Percentiles rank a stretch among this genome's conserved stretches.
These are phyloP conservation scores for Clivina fossor DNA, from an alignment of 2,888 invertebrate species.

Conservation along the genomic window DNA sequence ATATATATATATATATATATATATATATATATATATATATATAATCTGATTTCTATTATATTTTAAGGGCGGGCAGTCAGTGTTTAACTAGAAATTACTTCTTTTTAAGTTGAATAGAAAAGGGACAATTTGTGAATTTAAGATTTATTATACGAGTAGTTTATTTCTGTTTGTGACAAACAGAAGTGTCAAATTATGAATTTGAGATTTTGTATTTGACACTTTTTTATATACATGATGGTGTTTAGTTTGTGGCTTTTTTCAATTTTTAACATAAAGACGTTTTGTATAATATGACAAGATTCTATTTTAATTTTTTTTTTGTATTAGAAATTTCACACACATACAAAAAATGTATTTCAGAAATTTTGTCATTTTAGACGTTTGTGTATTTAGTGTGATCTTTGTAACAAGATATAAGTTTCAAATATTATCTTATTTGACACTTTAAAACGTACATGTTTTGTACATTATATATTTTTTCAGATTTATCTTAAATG, in stretches of 20 bases:
- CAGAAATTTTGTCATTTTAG: background rate
- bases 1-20: too few relatives aligned
- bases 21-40: too few relatives aligned
- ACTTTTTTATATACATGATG: constrained; percentile 31
- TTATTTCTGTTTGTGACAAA: constrained; percentile 48
- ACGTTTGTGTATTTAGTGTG: background rate
- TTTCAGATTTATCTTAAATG: too few relatives aligned
- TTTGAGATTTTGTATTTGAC: constrained; percentile 36
- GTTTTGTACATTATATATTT: too few relatives aligned
- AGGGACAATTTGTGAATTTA: constrained; percentile 41
- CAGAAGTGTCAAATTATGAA: constrained; percentile 47
- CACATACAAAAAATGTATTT: too few relatives aligned
- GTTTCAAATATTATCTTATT: background rate
- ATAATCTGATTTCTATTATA: constrained; percentile 19
- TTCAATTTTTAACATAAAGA: background rate
- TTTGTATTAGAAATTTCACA: too few relatives aligned
- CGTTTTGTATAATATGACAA: background rate
- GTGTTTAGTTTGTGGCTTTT: constrained; percentile 1
- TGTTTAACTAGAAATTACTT: constrained; percentile 33
- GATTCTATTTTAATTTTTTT: background rate
- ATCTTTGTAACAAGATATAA: background rate
- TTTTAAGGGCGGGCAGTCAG: too few relatives aligned
- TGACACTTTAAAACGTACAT: background rate
- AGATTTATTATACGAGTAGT: constrained; percentile 36
- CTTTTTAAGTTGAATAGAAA: constrained; percentile 33